Evolutionary conservation across 2,113 vertebrate species (phyloP).

Genomic region (Tupaia tana): DNA sequence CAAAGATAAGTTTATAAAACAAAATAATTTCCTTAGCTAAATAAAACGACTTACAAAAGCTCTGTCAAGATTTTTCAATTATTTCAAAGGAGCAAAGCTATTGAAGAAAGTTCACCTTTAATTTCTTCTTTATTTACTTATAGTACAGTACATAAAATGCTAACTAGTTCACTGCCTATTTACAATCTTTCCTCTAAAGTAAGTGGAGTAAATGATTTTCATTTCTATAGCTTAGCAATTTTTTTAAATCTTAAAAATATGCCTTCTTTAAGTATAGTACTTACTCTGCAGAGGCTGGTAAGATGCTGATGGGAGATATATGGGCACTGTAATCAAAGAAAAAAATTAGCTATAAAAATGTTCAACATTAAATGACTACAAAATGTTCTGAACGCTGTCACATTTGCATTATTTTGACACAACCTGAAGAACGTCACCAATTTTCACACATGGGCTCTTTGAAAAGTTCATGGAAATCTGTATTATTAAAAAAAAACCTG

Average conservation of each 20-base stretch:
- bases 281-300: conserved; percentile 97
- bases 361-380: conserved; percentile 2
- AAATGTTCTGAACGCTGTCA: conserved; percentile 28
- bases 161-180: neutral
- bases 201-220: conserved; percentile 14
- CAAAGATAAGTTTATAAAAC: conserved; percentile 1
- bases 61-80: neutral
- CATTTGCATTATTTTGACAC: neutral
- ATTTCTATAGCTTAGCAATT: conserved; percentile 2
- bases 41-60: neutral
- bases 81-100: conserved; percentile 39
- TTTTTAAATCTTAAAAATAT: neutral
- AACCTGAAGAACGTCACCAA: neutral
- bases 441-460: neutral
- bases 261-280: conserved; percentile 78
- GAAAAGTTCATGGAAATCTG: too few species aligned
- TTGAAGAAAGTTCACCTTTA: conserved; percentile 24
- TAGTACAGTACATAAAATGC: neutral
- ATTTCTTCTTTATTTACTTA: conserved; percentile 12
- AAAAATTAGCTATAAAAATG: conserved; percentile 63
- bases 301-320: conserved; percentile 93
- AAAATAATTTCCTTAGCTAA: conserved; percentile 41
- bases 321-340: conserved; percentile 91
- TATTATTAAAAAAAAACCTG: too few species aligned
- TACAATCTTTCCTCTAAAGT: conserved; percentile 33